Conservation (phyloP, 2,113 vertebrate species). For the Vulpes vulpes region DNA sequence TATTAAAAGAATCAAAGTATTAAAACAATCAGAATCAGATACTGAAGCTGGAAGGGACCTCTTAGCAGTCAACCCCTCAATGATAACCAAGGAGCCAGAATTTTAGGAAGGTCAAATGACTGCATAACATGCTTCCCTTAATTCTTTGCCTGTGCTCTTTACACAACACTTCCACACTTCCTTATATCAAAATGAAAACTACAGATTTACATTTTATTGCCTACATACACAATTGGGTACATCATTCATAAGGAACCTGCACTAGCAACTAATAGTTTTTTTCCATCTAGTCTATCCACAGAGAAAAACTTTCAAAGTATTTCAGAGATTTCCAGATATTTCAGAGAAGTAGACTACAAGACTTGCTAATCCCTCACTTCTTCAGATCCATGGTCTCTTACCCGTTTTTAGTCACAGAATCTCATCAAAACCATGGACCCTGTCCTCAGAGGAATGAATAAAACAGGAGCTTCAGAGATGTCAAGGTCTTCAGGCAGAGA, state of each 20-base stretch:
- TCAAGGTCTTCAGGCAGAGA: neutral
- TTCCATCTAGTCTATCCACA: neutral
- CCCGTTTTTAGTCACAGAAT: neutral
- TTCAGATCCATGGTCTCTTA: slow-evolving; percentile 24
- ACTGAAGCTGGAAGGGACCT: slow-evolving; percentile 14
- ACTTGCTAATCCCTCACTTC: neutral
- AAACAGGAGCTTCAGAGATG: neutral
- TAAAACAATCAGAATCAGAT: slow-evolving; percentile 61
- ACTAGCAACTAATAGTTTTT: neutral
- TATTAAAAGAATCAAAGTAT: slow-evolving; percentile 51
- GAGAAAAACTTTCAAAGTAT: slow-evolving; percentile 38
- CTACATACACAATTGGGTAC: neutral
- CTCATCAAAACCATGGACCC: neutral
- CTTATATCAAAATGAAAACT: neutral
- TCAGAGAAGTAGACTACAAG: neutral
- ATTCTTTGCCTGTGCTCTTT: neutral
- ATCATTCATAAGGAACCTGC: neutral
- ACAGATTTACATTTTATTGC: neutral
- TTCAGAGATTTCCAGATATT: neutral
- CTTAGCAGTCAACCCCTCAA: neutral
- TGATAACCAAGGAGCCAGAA: neutral
- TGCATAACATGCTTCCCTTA: neutral
- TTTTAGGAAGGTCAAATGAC: neutral
- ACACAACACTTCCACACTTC: neutral
- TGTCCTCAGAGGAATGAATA: neutral